phyloP scores from a whole-genome alignment of 1,140 invertebrate genomes.

The Macrostomum lignano region DNA sequence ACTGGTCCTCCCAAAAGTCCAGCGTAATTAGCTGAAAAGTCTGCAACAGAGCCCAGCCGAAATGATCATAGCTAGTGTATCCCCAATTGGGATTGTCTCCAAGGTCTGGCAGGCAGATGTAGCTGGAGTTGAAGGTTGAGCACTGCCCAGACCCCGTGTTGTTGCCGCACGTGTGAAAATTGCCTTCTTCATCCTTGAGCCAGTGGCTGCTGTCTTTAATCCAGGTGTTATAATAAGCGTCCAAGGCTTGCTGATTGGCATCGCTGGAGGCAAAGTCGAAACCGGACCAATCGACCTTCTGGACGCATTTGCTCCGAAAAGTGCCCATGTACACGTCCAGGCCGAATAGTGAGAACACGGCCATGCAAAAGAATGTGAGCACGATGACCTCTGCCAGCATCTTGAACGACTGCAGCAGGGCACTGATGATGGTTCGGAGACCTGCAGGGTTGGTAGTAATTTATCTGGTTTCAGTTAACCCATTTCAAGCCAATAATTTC shows the following conservation, averaged over 20 bases:
- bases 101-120: constrained; percentile 65
- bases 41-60: constrained; percentile 77
- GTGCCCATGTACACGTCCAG: constrained; percentile 93
- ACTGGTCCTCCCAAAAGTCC: constrained; percentile 90
- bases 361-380: constrained; percentile 66
- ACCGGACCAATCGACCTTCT: constrained; percentile 38
- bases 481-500: neutral
- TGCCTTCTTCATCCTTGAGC: constrained; percentile 32
- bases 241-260: constrained; percentile 8
- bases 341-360: constrained; percentile 76
- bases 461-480: neutral
- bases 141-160: constrained; percentile 37
- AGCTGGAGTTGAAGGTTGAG: constrained; percentile 45
- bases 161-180: constrained; percentile 26
- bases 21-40: constrained; percentile 87
- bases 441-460: constrained; percentile 31
- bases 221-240: constrained; percentile 13
- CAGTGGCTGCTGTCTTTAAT: constrained; percentile 61
- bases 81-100: constrained; percentile 80
- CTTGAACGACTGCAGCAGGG: constrained; percentile 65
- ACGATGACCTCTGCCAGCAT: constrained; percentile 81
- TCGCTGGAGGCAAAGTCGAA: constrained; percentile 33
- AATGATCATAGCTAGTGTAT: constrained; percentile 85
- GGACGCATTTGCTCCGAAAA: constrained; percentile 78
- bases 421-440: constrained; percentile 79